A percentile compares a stretch with the other conserved stretches of the same genome.
These are phyloP conservation scores for Oegoconia quadripuncta DNA, from an alignment of 2,888 invertebrate genomes.

Conservation along the genomic window DNA sequence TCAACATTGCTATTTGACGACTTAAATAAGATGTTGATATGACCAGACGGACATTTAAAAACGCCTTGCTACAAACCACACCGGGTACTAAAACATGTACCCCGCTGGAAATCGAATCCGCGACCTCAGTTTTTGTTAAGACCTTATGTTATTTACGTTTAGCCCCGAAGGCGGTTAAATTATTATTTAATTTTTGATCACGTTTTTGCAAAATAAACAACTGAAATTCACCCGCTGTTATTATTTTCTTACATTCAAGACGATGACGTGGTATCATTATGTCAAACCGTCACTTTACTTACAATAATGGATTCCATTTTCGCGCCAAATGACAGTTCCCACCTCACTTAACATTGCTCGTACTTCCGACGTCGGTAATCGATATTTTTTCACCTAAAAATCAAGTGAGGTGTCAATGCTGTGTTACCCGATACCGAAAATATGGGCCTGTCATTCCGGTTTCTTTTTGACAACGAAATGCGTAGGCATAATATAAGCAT, in stretches of 20 bases:
- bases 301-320: constrained; percentile 64
- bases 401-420: constrained; percentile 53
- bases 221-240: too few relatives aligned
- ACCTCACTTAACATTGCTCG: constrained; percentile 64
- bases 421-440: constrained; percentile 43
- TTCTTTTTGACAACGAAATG: constrained; percentile 43
- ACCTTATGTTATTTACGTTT: too few relatives aligned
- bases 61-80: too few relatives aligned
- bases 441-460: constrained; percentile 33
- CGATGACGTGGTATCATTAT: constrained; percentile 39
- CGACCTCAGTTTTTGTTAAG: too few relatives aligned
- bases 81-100: too few relatives aligned
- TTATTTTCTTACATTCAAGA: constrained; percentile 8
- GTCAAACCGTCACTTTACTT: constrained; percentile 62
- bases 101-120: too few relatives aligned
- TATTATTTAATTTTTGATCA: too few relatives aligned
- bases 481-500: constrained; percentile 26
- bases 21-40: too few relatives aligned
- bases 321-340: constrained; percentile 69
- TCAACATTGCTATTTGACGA: too few relatives aligned
- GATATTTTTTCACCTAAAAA: constrained; percentile 69
- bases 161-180: too few relatives aligned
- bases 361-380: constrained; percentile 73
- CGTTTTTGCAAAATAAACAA: too few relatives aligned
- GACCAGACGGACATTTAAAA: too few relatives aligned